Conservation (phyloP, 2,888 invertebrate genomes). For the Lycophotia porphyrea region DNA sequence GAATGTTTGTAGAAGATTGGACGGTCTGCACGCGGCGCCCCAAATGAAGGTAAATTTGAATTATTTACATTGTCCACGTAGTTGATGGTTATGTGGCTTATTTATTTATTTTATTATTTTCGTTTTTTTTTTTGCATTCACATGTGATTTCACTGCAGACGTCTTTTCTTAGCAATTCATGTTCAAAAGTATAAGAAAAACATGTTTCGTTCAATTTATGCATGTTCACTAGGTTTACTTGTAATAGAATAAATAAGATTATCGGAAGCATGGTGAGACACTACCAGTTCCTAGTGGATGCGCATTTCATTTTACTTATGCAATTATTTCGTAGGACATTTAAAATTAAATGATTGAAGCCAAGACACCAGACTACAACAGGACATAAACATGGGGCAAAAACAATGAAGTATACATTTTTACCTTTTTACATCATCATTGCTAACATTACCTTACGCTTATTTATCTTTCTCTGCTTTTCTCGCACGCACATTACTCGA, state of each 20-base stretch:
- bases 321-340: constrained; percentile 60
- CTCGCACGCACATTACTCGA: constrained; percentile 37
- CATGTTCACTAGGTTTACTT: constrained; percentile 78
- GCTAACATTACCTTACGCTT: constrained; percentile 61
- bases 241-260: constrained; percentile 69
- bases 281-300: constrained; percentile 78
- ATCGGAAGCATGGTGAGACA: constrained; percentile 79
- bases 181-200: constrained; percentile 72
- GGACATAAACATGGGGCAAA: constrained; percentile 60
- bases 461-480: constrained; percentile 39
- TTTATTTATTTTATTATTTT: constrained; percentile 86
- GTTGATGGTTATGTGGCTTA: constrained; percentile 88
- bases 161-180: constrained; percentile 87
- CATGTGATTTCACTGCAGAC: constrained; percentile 90
- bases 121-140: constrained; percentile 86
- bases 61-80: constrained; percentile 80
- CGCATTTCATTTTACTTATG: constrained; percentile 86
- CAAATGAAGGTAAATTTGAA: constrained; percentile 82
- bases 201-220: constrained; percentile 68
- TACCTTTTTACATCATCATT: constrained; percentile 56
- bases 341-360: constrained; percentile 51
- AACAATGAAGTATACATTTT: constrained; percentile 53
- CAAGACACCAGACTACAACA: constrained; percentile 61
- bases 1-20: constrained; percentile 77
- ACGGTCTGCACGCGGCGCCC: constrained; percentile 70